Evolutionary conservation across 2,888 invertebrate genomes (phyloP), one percentile per base, ranked within the genome.

Genomic region (Plagiodera versicolora): DNA sequence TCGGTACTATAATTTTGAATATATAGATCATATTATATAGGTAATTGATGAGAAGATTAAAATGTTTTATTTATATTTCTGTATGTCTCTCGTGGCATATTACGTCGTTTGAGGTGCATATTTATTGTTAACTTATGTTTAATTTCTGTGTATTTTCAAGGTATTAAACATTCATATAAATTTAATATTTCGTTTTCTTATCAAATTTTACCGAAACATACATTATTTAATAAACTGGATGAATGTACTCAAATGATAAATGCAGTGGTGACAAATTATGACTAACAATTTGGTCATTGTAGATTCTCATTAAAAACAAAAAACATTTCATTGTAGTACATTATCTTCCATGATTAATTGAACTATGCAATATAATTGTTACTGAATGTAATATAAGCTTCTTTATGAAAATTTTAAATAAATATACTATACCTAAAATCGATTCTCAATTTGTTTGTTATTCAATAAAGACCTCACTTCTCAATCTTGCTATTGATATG

Each of bases 321-420:
- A 52, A 44, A 55, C 32, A 16, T 65, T 63, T 53, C 64, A 62
- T 67, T 65, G 64, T 56, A 59, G 59, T 56, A 56, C 57, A 63
- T 57, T 39, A 19, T 52, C 44, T 20, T 28, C 24, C 6, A 5
- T 24, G 3, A 24, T 24, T 5, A 24, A 24, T 24, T 24, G 24
- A 6, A 24, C 24, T 24, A 24, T 24, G 68, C 59, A 65, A 66
- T 61, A 65, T 70, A 67, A 67, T 67, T 66, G 67, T 66, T 66
- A 66, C 65, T 65, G 63, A 65, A 67, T 74, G 74, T 75, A 75
- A 73, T 68, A 74, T 74, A 74, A 70, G 73, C 74, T 74, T 74
- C 67, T 67, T 67, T 70, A 72, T 73, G 67, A 70, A 72, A 72
- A 74, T 70, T 70, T 71, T 72, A 71, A 71, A 72, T 72, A 71